These are phyloP conservation scores for Dastarcus helophoroides DNA, from an alignment of 2,888 invertebrate species.

Conservation along the genomic window DNA sequence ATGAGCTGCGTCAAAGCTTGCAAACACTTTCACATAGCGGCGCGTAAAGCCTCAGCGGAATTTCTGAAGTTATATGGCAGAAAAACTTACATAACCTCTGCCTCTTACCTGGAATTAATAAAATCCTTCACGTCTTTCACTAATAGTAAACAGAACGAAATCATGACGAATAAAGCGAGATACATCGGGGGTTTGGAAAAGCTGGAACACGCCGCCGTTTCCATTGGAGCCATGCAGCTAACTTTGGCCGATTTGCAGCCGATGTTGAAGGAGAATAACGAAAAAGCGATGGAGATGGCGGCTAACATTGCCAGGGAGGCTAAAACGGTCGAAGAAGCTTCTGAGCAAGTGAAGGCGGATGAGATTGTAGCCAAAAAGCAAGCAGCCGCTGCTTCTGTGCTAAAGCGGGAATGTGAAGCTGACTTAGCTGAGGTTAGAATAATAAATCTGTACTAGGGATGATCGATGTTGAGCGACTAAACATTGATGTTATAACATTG, in stretches of 20 bases:
- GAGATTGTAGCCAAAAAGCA: slow-evolving; percentile 81
- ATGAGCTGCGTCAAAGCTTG: slow-evolving; percentile 60
- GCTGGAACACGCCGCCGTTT: slow-evolving; percentile 62
- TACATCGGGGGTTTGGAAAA: slow-evolving; percentile 50
- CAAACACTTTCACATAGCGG: slow-evolving; percentile 79
- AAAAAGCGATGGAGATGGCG: slow-evolving; percentile 64
- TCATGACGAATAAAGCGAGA: slow-evolving; percentile 53
- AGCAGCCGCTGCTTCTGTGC: slow-evolving; percentile 69
- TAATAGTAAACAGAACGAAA: slow-evolving; percentile 59
- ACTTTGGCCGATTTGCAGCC: slow-evolving; percentile 65
- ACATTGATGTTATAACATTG: too few species aligned
- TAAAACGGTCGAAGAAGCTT: slow-evolving; percentile 64
- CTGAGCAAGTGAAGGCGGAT: slow-evolving; percentile 69
- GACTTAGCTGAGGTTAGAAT: slow-evolving; percentile 7
- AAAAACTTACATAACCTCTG: slow-evolving; percentile 74
- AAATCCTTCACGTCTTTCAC: slow-evolving; percentile 63
- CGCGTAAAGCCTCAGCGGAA: slow-evolving; percentile 48
- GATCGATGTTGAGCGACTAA: too few species aligned
- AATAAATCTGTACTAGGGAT: too few species aligned
- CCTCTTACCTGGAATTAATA: slow-evolving; percentile 74
- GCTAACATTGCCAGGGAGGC: slow-evolving; percentile 65
- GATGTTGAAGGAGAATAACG: slow-evolving; percentile 58
- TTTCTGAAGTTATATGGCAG: slow-evolving; percentile 56
- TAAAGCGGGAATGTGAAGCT: slow-evolving; percentile 45
- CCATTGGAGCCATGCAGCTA: slow-evolving; percentile 65